phyloP scores from a whole-genome alignment of 2,113 vertebrate genomes.

The Toxotes jaculatrix region DNA sequence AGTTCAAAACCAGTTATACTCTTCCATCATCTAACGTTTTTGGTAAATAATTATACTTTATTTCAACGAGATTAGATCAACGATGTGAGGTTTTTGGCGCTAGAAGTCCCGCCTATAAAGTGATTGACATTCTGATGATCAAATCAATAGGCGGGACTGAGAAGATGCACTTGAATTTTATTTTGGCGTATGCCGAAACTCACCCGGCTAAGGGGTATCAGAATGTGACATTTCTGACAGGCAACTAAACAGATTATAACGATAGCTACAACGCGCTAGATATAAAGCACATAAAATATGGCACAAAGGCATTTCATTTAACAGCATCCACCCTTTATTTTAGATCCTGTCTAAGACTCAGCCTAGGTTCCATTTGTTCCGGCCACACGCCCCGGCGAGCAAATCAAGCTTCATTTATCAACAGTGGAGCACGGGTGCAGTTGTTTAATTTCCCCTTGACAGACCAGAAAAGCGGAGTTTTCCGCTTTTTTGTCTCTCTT shows the following conservation, averaged over 20 bases:
- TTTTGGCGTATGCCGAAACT: neutral
- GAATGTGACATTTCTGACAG: neutral
- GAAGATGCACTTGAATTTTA: neutral
- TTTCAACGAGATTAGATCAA: neutral
- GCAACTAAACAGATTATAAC: neutral
- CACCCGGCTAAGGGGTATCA: neutral
- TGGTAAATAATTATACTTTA: accelerated
- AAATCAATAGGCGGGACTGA: conserved; percentile 27
- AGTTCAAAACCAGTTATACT: neutral
- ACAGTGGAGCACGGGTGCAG: neutral
- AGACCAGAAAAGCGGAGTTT: conserved; percentile 3
- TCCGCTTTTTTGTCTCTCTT: neutral
- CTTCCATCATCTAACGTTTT: neutral
- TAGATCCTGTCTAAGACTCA: neutral
- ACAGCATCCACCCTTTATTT: neutral
- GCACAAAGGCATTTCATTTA: accelerated
- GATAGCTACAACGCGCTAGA: accelerated
- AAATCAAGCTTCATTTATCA: conserved; percentile 13
- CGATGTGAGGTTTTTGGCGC: neutral
- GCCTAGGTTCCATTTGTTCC: neutral
- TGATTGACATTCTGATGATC: conserved; percentile 57
- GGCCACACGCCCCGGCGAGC: neutral
- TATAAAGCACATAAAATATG: neutral
- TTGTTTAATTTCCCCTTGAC: neutral
- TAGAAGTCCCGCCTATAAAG: conserved; percentile 29